These are phyloP conservation scores for Macaria notata DNA, from an alignment of 2,888 invertebrate species.

Conservation along the genomic window DNA sequence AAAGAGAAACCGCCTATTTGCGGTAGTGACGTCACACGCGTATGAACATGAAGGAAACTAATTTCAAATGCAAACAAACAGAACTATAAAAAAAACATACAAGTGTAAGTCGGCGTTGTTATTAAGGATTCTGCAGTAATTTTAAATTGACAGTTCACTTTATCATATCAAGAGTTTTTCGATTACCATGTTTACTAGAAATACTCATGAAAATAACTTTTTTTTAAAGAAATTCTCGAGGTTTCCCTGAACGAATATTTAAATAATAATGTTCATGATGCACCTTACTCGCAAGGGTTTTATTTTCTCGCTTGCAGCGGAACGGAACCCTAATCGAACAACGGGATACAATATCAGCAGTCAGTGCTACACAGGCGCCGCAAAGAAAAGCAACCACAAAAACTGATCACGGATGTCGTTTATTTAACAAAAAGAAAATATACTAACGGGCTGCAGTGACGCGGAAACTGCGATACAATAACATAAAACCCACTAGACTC, in stretches of 20 bases:
- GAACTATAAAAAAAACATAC: slow-evolving; percentile 30
- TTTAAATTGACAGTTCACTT: too few relatives aligned
- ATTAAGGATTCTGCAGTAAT: too few relatives aligned
- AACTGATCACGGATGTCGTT: slow-evolving; percentile 49
- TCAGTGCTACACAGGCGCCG: slow-evolving; percentile 46
- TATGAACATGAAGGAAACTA: slow-evolving; percentile 26
- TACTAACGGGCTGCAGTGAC: slow-evolving; percentile 43
- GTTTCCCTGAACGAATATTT: too few relatives aligned
- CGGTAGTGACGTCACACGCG: slow-evolving; percentile 23
- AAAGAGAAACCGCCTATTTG: slow-evolving; percentile 33
- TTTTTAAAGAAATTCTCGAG: too few relatives aligned
- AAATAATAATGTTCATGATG: too few relatives aligned
- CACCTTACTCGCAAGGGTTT: too few relatives aligned
- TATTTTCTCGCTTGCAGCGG: too few relatives aligned
- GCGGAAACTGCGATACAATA: slow-evolving; percentile 48
- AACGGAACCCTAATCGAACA: slow-evolving; percentile 12
- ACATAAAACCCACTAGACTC: slow-evolving; percentile 11
- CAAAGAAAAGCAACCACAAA: slow-evolving; percentile 50
- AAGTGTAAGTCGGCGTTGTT: too few relatives aligned
- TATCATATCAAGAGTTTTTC: too few relatives aligned
- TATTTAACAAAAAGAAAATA: slow-evolving; percentile 46
- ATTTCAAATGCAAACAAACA: slow-evolving; percentile 31
- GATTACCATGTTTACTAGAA: too few relatives aligned
- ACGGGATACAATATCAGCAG: slow-evolving; percentile 46
- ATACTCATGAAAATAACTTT: too few relatives aligned